Evolutionary conservation across 2,113 vertebrate genomes (phyloP).

Genomic region (Pavo muticus): DNA sequence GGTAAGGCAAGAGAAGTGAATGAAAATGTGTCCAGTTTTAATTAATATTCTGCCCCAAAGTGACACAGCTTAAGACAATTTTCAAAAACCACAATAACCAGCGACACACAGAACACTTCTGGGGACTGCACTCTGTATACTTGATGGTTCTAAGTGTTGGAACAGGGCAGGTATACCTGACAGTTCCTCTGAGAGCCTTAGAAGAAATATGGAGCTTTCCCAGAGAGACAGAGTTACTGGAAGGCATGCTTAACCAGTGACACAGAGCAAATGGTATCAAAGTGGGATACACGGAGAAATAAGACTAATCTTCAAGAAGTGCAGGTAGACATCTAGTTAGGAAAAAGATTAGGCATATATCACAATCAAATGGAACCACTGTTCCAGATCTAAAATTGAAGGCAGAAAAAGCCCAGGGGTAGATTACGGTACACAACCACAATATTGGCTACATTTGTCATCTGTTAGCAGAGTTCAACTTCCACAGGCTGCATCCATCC

Average conservation of each 20-base stretch:
- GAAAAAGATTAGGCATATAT: neutral
- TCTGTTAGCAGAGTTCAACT: neutral
- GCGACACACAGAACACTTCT: neutral
- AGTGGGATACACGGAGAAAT: neutral
- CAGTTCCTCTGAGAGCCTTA: neutral
- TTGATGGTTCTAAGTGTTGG: neutral
- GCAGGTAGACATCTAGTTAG: neutral
- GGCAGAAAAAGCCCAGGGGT: neutral
- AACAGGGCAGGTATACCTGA: neutral
- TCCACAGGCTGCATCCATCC: neutral
- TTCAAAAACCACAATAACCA: neutral
- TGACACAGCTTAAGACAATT: neutral
- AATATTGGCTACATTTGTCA: neutral
- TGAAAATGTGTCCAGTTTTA: neutral
- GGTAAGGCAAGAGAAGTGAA: neutral
- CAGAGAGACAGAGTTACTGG: neutral
- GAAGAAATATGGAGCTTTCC: neutral
- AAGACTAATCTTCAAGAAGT: neutral
- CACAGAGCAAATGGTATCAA: neutral
- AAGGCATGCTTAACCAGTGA: neutral
- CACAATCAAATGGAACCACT: neutral
- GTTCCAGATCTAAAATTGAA: neutral
- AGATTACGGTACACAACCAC: neutral
- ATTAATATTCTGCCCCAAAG: neutral
- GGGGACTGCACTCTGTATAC: neutral